Percentiles rank a stretch among this genome's conserved stretches.
These are phyloP conservation scores for Platalea minor DNA, from an alignment of 2,797 vertebrate species.

Conservation along the genomic window DNA sequence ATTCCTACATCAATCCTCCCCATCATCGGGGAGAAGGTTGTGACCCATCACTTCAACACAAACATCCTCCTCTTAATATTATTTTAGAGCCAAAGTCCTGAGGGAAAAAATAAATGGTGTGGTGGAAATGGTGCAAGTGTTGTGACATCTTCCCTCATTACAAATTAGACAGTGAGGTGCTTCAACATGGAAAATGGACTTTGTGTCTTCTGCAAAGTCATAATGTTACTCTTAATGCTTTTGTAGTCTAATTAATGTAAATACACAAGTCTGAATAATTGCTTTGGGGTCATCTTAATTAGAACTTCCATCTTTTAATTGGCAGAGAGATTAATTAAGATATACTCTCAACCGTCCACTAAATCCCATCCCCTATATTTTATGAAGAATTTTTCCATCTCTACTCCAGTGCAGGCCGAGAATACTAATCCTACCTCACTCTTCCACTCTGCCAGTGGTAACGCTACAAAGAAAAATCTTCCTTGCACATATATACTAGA, in stretches of 20 bases:
- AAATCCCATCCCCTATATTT: constrained; percentile 3
- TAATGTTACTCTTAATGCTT: constrained; percentile 14
- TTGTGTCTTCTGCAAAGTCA: background rate
- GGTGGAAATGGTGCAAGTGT: background rate
- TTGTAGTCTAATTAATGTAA: constrained; percentile 47
- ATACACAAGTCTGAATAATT: constrained; percentile 40
- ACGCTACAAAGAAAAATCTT: background rate
- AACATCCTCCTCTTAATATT: background rate
- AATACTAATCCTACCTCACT: constrained; percentile 6
- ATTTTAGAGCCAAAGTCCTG: background rate
- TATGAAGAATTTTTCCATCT: constrained; percentile 2
- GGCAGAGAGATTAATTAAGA: constrained; percentile 61
- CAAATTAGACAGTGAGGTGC: background rate
- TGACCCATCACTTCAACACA: background rate
- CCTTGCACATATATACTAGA: background rate
- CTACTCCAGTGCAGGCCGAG: background rate
- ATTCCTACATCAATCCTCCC: background rate
- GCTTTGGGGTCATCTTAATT: constrained; percentile 56
- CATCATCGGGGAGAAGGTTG: background rate
- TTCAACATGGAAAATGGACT: background rate
- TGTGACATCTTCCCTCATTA: background rate
- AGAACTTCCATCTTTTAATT: constrained; percentile 47
- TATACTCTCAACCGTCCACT: background rate
- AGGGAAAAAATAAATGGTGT: background rate
- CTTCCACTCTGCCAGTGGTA: background rate